Evolutionary conservation across 2,797 vertebrate genomes (phyloP).

Genomic region (Pseudocheirus occidentalis): DNA sequence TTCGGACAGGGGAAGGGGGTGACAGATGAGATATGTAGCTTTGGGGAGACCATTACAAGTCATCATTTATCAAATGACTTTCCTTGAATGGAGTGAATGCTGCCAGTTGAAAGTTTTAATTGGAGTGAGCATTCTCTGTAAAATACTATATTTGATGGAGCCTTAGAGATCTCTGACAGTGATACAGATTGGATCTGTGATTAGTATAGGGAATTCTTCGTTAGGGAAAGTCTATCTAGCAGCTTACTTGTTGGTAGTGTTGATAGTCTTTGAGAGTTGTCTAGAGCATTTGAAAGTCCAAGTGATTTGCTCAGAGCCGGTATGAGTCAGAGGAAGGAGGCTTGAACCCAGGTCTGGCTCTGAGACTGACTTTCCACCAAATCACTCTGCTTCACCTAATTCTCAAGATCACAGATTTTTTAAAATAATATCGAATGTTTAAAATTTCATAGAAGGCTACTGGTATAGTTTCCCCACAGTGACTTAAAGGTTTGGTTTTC

Average conservation of each 20-base stretch:
- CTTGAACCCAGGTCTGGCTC: not conserved
- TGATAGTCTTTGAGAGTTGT: not conserved
- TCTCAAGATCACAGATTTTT: not conserved
- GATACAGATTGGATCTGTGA: not conserved
- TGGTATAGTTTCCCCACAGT: conserved; percentile 10
- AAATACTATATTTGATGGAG: not conserved
- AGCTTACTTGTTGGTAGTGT: not conserved
- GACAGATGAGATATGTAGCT: not conserved
- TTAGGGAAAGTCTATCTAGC: not conserved
- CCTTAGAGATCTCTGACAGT: not conserved
- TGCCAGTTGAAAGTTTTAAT: not conserved
- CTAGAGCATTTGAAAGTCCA: not conserved
- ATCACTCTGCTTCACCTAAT: not conserved
- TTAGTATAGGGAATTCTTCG: not conserved
- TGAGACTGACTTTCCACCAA: not conserved
- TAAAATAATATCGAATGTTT: not conserved
- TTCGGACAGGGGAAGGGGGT: not conserved
- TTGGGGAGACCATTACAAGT: not conserved
- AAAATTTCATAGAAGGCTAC: not conserved
- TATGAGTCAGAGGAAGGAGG: not conserved
- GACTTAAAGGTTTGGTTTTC: not conserved
- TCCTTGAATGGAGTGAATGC: not conserved
- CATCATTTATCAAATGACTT: not conserved
- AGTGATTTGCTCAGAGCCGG: not conserved
- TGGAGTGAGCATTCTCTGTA: not conserved